These are phyloP conservation scores for Acanthaster planci DNA, from an alignment of 35 echinoderm and acorn worm species.

Conservation along the genomic window DNA sequence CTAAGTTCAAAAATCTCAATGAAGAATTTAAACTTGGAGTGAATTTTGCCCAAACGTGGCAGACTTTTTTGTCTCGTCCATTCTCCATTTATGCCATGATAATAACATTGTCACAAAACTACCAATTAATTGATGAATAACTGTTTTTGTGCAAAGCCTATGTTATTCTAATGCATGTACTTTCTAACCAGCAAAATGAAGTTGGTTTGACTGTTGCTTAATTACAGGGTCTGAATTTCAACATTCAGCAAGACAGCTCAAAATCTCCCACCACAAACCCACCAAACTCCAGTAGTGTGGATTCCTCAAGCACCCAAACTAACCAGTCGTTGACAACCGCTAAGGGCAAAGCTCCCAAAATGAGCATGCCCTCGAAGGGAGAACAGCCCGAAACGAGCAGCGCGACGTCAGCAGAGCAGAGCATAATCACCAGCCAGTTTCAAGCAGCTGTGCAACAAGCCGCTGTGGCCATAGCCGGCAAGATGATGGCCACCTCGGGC, in stretches of 20 bases:
- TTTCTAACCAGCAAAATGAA: too few relatives aligned
- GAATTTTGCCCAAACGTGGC: neutral
- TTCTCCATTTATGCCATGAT: too few relatives aligned
- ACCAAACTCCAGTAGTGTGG: neutral
- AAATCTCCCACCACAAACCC: neutral
- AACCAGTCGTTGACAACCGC: neutral
- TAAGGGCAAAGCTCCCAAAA: neutral
- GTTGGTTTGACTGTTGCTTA: too few relatives aligned
- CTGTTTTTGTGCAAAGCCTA: too few relatives aligned
- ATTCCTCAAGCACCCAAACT: neutral
- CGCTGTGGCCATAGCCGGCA: slow-evolving; percentile 8
- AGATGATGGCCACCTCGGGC: neutral
- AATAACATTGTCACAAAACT: too few relatives aligned
- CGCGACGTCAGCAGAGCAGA: neutral
- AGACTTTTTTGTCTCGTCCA: too few relatives aligned
- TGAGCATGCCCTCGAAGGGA: neutral
- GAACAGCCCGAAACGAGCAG: neutral
- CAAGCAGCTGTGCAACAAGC: slow-evolving; percentile 9
- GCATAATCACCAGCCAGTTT: neutral
- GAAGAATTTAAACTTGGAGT: too few relatives aligned
- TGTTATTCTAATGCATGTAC: too few relatives aligned
- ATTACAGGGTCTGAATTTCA: slow-evolving; percentile 46
- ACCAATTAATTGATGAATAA: too few relatives aligned
- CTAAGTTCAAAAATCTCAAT: neutral
- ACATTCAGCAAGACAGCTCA: slow-evolving; percentile 28